phyloP scores from a whole-genome alignment of 2,888 invertebrate species.

The Alitta virens region DNA sequence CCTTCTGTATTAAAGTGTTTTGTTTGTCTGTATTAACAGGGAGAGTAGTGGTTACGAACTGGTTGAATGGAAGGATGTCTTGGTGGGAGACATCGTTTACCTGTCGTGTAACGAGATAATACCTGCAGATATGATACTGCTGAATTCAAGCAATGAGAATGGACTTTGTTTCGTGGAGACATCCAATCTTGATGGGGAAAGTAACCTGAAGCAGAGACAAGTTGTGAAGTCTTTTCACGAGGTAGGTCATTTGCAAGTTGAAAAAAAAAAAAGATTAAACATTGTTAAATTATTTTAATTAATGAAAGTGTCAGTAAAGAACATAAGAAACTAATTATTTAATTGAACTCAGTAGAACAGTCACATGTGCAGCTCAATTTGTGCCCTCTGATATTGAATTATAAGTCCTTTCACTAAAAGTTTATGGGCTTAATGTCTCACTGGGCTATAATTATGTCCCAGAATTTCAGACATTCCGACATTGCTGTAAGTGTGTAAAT shows the following conservation, averaged over 20 bases:
- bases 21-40: background rate
- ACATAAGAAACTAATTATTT: background rate
- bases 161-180: slow-evolving; percentile 94
- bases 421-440: too few relatives aligned
- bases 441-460: too few relatives aligned
- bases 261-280: background rate
- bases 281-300: background rate
- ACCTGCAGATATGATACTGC: slow-evolving; percentile 89
- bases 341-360: too few relatives aligned
- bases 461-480: too few relatives aligned
- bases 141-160: slow-evolving; percentile 82
- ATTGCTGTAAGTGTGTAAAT: too few relatives aligned
- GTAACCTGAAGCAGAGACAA: slow-evolving; percentile 85
- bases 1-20: too few relatives aligned
- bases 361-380: too few relatives aligned
- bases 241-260: slow-evolving; percentile 62
- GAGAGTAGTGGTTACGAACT: too few relatives aligned
- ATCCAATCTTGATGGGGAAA: slow-evolving; percentile 95
- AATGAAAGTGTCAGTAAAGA: background rate
- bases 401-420: too few relatives aligned
- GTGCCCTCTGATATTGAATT: too few relatives aligned
- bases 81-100: slow-evolving; percentile 91
- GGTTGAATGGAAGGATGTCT: slow-evolving; percentile 80
- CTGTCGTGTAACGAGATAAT: slow-evolving; percentile 94
- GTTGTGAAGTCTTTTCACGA: slow-evolving; percentile 75